Base-by-base conservation (phyloP, 2,797 vertebrate species). In the Periophthalmus magnuspinnatus region DNA sequence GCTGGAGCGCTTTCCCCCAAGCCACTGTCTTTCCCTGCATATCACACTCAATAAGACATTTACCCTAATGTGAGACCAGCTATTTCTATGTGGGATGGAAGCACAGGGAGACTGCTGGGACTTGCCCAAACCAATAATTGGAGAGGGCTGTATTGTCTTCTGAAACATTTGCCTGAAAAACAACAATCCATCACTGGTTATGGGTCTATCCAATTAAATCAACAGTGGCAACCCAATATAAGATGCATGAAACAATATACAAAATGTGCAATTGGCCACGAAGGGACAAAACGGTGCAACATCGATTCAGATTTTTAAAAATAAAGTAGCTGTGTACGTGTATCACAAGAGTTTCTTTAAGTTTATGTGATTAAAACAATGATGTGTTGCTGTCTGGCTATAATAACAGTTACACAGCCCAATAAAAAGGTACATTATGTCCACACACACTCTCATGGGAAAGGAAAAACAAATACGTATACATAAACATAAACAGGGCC, bases 31-130 rank as follows among this genome's bases (percentile, higher is more conserved):
- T 74, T 41, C 66, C 13, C 72, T 63, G 5, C 34, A 56, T 48
- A 57, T 71, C 69, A 65, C 63, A 71, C 61, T 64, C 79, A 78
- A 69, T 69, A 63, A 70, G 63, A 65, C 56, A 69, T 71, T 10
- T 67, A 47, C 55, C 22, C 62, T 75, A 38, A 64, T 70, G 47
- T 54, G 6, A 68, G 1, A 45, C 59, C 22, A 48, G 38, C 41
- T 48, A 22, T 64, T 64, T 63, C 41, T 48, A 32, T 48, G 21
- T 63, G 62, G 48, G 41, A 32, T 28, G 22, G 41, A 47, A 64
- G 62, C 62, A 32, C 13, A 22, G 19, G 59, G n/a, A n/a, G 59
- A 61, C 9, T 61, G 36, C 59, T 38, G 41, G 60, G 60, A 45
- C 62, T 8, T 28, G 41, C 41, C 21, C 41, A 64, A 24, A 47